A percentile compares a stretch with the other conserved stretches of the same genome.
Evolutionary conservation across 2,797 vertebrate genomes (phyloP).

Genomic region (Pampus argenteus): DNA sequence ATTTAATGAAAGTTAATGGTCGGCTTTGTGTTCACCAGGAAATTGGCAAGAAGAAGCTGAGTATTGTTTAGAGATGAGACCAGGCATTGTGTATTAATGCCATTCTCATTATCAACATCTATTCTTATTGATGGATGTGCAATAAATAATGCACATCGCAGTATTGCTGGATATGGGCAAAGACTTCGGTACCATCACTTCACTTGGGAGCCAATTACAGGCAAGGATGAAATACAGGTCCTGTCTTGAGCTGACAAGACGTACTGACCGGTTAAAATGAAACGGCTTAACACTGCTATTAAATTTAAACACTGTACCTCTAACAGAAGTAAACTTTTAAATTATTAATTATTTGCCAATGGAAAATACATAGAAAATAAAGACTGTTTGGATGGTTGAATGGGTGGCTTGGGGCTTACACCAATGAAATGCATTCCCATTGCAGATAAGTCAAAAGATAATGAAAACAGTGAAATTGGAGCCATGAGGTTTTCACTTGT

Average conservation of each 20-base stretch:
- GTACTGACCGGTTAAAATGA: slow-evolving; percentile 25
- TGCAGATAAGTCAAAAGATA: slow-evolving; percentile 30
- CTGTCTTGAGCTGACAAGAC: slow-evolving; percentile 33
- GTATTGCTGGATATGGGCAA: slow-evolving; percentile 27
- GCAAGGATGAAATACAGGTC: slow-evolving; percentile 41
- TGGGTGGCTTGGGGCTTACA: neutral
- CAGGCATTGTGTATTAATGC: slow-evolving; percentile 16
- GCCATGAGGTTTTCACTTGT: slow-evolving; percentile 4
- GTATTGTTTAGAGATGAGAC: slow-evolving; percentile 48
- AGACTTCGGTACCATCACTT: slow-evolving; percentile 45
- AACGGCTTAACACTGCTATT: slow-evolving; percentile 11
- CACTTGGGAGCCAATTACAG: slow-evolving; percentile 73
- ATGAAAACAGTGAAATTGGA: slow-evolving; percentile 16
- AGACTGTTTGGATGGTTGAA: slow-evolving; percentile 1
- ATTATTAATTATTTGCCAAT: neutral
- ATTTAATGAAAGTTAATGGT: slow-evolving; percentile 75
- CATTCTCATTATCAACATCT: slow-evolving; percentile 44
- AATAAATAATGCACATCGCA: slow-evolving; percentile 48
- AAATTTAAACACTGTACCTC: slow-evolving; percentile 15
- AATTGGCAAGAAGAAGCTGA: slow-evolving; percentile 40
- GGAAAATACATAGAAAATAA: neutral
- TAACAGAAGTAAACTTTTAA: slow-evolving; percentile 18
- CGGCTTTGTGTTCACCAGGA: slow-evolving; percentile 38
- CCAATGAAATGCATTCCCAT: neutral
- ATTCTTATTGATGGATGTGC: slow-evolving; percentile 34